Base-by-base conservation (phyloP, 2,888 invertebrate genomes). In the Heterodera filipjevi region DNA sequence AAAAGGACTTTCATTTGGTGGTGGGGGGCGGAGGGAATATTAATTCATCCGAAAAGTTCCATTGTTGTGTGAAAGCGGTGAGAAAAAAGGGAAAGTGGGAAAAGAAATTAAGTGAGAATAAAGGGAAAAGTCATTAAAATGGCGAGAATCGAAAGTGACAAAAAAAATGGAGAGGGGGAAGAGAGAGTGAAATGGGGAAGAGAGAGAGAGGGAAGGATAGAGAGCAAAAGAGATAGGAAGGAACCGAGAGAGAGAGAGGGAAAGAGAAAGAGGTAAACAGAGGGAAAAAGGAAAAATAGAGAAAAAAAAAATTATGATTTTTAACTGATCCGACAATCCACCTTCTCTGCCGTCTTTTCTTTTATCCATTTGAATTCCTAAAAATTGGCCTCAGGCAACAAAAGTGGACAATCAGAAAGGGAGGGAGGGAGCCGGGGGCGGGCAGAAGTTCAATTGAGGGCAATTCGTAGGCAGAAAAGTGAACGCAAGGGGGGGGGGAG, bases 21-120 rank as follows among this genome's bases (percentile, higher is more conserved):
- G 59, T 5, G n/a, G 1, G 59, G 59, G 22, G 59, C 27, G n/a
- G n/a, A 8, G 59, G 59, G 22, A 19, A 27, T 27, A 59, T 59
- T 59, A 59, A 59, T 59, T 59, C 59, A 59, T 27, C 27, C n/a
- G 22, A 59, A 59, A 59, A 59, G 59, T 59, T 22, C 59, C 59
- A 59, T 59, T 59, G n/a, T n/a, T n/a, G 59, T 59, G 59, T 27
- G n/a, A 59, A 27, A 22, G 22, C 33, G 68, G 68, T 6, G 68
- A 35, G 32, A 35, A 68, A 16, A 68, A 68, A 68, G 30, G 68
- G n/a, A 59, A 39, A 12, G 6, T 39, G 53, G 53, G 22, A 53
- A 53, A 53, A 53, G 53, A 53, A 22, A 22, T 19, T 16, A 53
- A 22, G 14, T 5, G 53, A 53, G 53, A 53, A 53, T 16, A 53